Percentiles rank a stretch among this genome's conserved stretches.
Evolutionary conservation across 2,113 vertebrate species (phyloP).

Genomic region (Bubo blakistoni): DNA sequence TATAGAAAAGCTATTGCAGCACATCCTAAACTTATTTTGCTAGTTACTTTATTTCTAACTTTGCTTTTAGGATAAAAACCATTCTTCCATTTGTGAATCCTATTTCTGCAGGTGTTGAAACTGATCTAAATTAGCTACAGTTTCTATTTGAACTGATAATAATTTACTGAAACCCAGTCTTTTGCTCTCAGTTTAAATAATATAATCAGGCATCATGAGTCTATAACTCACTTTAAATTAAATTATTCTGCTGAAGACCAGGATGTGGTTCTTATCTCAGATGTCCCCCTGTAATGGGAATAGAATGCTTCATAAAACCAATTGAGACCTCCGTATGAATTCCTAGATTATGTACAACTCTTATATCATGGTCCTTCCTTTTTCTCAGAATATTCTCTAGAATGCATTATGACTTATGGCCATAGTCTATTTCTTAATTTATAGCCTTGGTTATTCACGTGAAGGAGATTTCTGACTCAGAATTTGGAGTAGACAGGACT

Average conservation of each 20-base stretch:
- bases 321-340: not conserved
- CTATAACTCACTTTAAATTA: not conserved
- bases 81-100: not conserved
- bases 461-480: not conserved
- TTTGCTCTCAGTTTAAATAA: not conserved
- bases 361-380: not conserved
- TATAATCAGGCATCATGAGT: not conserved
- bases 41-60: not conserved
- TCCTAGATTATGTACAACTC: not conserved
- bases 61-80: not conserved
- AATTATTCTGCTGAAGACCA: not conserved
- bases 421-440: not conserved
- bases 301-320: not conserved
- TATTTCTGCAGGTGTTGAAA: not conserved
- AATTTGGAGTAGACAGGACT: not conserved
- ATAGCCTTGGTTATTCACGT: not conserved
- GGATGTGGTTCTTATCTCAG: not conserved
- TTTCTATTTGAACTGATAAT: not conserved
- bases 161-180: not conserved
- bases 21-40: not conserved
- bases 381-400: not conserved
- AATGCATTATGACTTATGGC: not conserved
- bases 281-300: not conserved
- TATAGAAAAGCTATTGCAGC: not conserved
- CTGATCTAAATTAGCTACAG: not conserved